These are phyloP conservation scores for Scaptomyza graminum DNA, from an alignment of 1,140 invertebrate species.

Conservation along the genomic window DNA sequence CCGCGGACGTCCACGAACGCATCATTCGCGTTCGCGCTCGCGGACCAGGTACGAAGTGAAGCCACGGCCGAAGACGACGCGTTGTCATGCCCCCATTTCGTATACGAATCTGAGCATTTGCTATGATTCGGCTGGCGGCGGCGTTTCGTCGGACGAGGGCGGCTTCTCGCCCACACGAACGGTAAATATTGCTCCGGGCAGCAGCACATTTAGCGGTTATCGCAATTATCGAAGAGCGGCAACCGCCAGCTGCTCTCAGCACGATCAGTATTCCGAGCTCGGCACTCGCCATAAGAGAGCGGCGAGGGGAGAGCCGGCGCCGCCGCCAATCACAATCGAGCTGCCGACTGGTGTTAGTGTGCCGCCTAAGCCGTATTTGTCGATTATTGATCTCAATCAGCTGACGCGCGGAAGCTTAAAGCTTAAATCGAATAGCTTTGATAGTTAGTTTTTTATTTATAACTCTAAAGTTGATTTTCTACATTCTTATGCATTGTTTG, in stretches of 20 bases:
- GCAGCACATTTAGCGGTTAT: slow-evolving; percentile 76
- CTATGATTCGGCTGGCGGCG: slow-evolving; percentile 84
- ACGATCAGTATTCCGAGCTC: slow-evolving; percentile 68
- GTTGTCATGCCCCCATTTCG: slow-evolving; percentile 86
- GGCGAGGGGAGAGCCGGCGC: slow-evolving; percentile 28
- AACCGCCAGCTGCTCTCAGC: slow-evolving; percentile 53
- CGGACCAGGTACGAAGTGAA: slow-evolving; percentile 85
- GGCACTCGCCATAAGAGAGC: slow-evolving; percentile 38
- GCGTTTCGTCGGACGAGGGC: slow-evolving; percentile 83
- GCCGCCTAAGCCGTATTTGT: slow-evolving; percentile 86
- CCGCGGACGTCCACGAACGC: slow-evolving; percentile 81
- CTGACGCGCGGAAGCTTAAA: slow-evolving; percentile 87
- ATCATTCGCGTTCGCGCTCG: slow-evolving; percentile 84
- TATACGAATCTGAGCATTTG: slow-evolving; percentile 86
- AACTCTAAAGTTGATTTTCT: slow-evolving; percentile 33
- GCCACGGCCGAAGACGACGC: slow-evolving; percentile 85
- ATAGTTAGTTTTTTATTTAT: slow-evolving; percentile 15
- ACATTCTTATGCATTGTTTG: not conserved
- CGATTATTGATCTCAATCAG: slow-evolving; percentile 90
- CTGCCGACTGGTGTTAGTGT: slow-evolving; percentile 67
- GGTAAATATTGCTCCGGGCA: slow-evolving; percentile 67
- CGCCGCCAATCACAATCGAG: slow-evolving; percentile 44
- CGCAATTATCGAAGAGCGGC: slow-evolving; percentile 67
- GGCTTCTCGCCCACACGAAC: slow-evolving; percentile 72
- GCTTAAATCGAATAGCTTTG: slow-evolving; percentile 68